A percentile compares a stretch with the other conserved stretches of the same genome.
These are phyloP conservation scores for Falco rusticolus DNA, from an alignment of 2,797 vertebrate genomes.

Conservation along the genomic window DNA sequence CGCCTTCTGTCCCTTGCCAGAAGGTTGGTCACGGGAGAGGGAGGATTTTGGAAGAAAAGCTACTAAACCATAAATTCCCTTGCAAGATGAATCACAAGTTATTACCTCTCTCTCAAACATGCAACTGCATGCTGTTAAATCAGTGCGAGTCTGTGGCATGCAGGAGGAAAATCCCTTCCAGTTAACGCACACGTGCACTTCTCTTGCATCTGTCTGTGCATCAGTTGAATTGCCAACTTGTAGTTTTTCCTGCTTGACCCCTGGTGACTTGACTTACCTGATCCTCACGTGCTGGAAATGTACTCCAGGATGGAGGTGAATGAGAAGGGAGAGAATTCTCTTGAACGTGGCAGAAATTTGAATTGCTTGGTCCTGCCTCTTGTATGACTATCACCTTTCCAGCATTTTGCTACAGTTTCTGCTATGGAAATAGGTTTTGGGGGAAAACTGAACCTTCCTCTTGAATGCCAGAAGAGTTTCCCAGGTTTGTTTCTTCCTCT, in stretches of 20 bases:
- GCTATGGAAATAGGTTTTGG: background rate
- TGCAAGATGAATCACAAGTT: background rate
- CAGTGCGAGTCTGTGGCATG: background rate
- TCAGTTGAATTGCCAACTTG: background rate
- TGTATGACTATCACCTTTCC: background rate
- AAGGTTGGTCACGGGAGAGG: background rate
- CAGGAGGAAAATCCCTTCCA: background rate
- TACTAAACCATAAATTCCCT: background rate
- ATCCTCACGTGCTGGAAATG: background rate
- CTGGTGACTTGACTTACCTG: background rate
- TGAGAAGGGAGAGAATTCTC: background rate
- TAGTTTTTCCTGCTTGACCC: background rate
- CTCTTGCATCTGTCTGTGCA: background rate
- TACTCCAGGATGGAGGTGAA: background rate
- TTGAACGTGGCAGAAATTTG: background rate
- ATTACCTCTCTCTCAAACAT: background rate
- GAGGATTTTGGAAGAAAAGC: background rate
- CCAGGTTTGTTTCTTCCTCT: background rate
- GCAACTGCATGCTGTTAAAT: background rate
- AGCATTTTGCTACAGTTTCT: background rate
- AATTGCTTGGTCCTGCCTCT: background rate
- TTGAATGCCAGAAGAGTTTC: background rate
- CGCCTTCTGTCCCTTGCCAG: background rate
- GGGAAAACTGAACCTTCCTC: background rate
- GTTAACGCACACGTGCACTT: accelerated